A percentile compares a stretch with the other conserved stretches of the same genome.
These are phyloP conservation scores for Latrodectus elegans DNA, from an alignment of 2,888 invertebrate species.

Conservation along the genomic window DNA sequence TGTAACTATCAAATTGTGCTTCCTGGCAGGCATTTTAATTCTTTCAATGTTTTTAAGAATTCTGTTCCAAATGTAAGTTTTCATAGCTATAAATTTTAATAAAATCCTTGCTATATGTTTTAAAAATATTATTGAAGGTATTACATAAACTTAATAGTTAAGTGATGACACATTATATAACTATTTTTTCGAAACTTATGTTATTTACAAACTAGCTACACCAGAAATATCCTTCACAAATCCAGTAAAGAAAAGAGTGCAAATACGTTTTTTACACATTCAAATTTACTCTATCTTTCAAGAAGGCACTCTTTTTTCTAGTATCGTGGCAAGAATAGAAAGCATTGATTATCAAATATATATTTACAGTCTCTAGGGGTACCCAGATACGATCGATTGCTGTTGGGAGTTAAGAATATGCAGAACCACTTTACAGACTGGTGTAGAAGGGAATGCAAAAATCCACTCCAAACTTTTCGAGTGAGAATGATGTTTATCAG, in stretches of 20 bases:
- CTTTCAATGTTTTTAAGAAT: too few species aligned
- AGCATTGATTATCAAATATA: slow-evolving; percentile 43
- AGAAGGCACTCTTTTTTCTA: slow-evolving; percentile 2
- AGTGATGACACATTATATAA: too few species aligned
- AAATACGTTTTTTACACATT: neutral
- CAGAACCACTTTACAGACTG: slow-evolving; percentile 36
- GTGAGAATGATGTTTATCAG: slow-evolving; percentile 45
- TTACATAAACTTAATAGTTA: too few species aligned
- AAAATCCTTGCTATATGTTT: too few species aligned
- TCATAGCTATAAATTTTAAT: too few species aligned
- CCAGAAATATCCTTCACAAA: too few species aligned
- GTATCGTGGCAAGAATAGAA: slow-evolving; percentile 11
- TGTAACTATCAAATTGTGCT: too few species aligned
- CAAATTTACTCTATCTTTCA: neutral
- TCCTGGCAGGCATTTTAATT: too few species aligned
- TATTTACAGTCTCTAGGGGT: slow-evolving; percentile 12
- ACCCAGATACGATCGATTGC: slow-evolving; percentile 34
- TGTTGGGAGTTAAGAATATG: slow-evolving; percentile 18
- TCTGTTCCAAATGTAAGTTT: too few species aligned
- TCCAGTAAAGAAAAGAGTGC: neutral
- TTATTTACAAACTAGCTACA: too few species aligned
- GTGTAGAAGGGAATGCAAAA: slow-evolving; percentile 20
- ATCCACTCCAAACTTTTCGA: slow-evolving; percentile 23
- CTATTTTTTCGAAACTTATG: too few species aligned
- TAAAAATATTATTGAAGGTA: too few species aligned